Evolutionary conservation across 2,113 vertebrate species (phyloP).

Genomic region (Cervus canadensis): DNA sequence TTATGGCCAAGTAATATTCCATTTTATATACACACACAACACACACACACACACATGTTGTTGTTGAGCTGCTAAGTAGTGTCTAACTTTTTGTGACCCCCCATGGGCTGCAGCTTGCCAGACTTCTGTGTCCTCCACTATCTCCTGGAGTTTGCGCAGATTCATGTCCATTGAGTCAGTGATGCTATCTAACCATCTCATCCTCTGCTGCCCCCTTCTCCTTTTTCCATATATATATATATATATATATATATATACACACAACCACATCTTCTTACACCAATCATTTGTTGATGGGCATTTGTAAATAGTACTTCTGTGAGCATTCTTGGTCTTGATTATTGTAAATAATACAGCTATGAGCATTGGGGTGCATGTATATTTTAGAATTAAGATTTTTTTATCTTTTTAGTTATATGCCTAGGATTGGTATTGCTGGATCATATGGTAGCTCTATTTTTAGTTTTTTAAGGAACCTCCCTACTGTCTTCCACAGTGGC

Average conservation of each 20-base stretch:
- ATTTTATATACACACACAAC: background rate
- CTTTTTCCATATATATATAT: background rate
- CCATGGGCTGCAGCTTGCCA: background rate
- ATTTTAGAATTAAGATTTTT: background rate
- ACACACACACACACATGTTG: background rate
- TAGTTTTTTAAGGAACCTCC: background rate
- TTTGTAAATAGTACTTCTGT: background rate
- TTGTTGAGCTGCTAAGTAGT: background rate
- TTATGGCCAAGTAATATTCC: background rate
- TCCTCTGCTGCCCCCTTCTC: background rate
- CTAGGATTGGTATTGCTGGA: background rate
- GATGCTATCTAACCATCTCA: background rate
- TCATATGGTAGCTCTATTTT: background rate
- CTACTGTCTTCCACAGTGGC: background rate
- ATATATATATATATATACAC: background rate
- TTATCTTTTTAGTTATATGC: background rate
- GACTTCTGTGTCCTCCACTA: background rate
- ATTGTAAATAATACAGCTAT: background rate
- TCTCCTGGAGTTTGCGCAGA: background rate
- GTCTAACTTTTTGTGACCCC: background rate
- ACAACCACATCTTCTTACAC: background rate
- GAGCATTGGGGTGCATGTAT: background rate
- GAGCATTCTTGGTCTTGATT: background rate
- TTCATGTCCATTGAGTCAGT: background rate
- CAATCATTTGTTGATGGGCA: background rate